Evolutionary conservation across 1,140 invertebrate species (phyloP).

Genomic region (Hylaeus anthracinus): DNA sequence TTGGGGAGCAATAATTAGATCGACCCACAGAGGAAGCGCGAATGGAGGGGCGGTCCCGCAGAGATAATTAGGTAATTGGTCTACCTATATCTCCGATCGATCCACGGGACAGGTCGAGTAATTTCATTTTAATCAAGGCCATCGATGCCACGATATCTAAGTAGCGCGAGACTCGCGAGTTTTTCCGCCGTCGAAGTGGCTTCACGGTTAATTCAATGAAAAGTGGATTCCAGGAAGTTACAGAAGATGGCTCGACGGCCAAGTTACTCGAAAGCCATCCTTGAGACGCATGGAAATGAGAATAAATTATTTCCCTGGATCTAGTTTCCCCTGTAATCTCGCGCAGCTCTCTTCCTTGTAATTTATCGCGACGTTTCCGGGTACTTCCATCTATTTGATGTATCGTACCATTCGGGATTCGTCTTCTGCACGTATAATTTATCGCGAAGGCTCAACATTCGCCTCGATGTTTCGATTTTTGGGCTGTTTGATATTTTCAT

Average conservation of each 20-base stretch:
- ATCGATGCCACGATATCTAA: background rate
- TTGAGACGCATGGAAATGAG: constrained; percentile 30
- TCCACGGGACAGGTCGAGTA: constrained; percentile 54
- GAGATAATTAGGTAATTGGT: constrained; percentile 75
- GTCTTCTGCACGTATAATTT: background rate
- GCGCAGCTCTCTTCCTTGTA: background rate
- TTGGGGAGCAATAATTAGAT: constrained; percentile 76
- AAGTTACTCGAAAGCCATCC: constrained; percentile 26
- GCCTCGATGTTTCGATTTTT: too few species aligned
- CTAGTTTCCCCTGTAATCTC: constrained; percentile 17
- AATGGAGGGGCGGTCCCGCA: constrained; percentile 50
- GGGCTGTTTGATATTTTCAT: too few species aligned
- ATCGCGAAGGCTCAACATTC: too few species aligned
- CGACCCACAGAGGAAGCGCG: constrained; percentile 61
- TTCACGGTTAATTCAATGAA: constrained; percentile 19
- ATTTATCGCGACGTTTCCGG: constrained; percentile 13
- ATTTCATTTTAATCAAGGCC: constrained; percentile 71
- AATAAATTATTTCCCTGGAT: constrained; percentile 37
- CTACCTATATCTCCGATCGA: constrained; percentile 59
- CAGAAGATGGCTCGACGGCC: constrained; percentile 18
- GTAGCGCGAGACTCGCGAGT: background rate
- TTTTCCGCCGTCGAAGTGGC: background rate
- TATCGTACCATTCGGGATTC: constrained; percentile 4
- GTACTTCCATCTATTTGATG: constrained; percentile 31
- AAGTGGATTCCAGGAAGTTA: constrained; percentile 14